Evolutionary conservation across 2,888 invertebrate genomes (phyloP), one percentile per base, ranked within the genome.

Genomic region (Axea sp.): DNA sequence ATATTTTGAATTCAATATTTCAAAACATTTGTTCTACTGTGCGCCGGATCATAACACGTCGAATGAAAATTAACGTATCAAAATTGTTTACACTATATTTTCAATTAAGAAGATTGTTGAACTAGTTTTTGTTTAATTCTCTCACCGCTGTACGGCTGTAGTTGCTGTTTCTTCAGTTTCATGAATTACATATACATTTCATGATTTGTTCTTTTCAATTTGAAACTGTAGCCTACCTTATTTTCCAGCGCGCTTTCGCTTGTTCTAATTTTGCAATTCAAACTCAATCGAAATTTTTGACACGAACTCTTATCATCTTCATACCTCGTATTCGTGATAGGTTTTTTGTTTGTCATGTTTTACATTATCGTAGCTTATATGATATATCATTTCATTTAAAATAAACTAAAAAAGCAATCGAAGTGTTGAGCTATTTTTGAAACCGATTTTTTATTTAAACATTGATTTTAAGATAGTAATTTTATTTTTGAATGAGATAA

Each of bases 401-500:
- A 14, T n/a, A 43, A 64, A 51, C 35, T 49, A 2, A 41, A 35
- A 57, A 69, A 74, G 69, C 74, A 74, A 59, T 59, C 64, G 74
- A 74, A 69, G 26, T 26, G 73, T 69, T 41, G 19, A 4, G 19
- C 19, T n/a, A n/a, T n/a, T n/a, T n/a, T n/a, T n/a, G n/a, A 19
- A 19, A 3, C 19, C 19, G 4, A 19, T 39, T 26, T 17, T 39
- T 17, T 9, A 19, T 9, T 11, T 24, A 28, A 24, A 26, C 33
- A 24, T 43, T 12, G 30, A 15, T 19, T 49, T 64, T 11, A 1
- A 15, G 11, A 7, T 0, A 6, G 3, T 33, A 11, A 24, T 11
- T 35, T 45, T 39, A 15, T 51, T 39, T 49, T 30, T 9, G 8
- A 30, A 9, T 15, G 5, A 5, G n/a, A n/a, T 4, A 7, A 8